Evolutionary conservation across 2,113 vertebrate species (phyloP), one percentile per base, ranked within the genome.

Genomic region (Microtus richardsoni): DNA sequence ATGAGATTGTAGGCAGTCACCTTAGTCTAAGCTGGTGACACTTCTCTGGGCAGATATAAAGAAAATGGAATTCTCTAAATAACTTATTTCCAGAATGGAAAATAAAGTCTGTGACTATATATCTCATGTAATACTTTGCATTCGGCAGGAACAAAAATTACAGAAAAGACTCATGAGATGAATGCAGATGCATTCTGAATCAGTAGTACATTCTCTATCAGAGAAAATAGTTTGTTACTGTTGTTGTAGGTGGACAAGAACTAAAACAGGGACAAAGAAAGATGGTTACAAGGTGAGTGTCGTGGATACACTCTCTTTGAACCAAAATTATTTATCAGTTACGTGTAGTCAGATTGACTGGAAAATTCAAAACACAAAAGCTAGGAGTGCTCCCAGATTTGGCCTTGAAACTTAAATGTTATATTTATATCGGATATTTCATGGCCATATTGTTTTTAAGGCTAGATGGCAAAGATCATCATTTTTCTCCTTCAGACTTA

Each of bases 21-120:
- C 60, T 92, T 77, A 75, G 88, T 58, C 33, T 87, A 91, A 89
- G 33, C 2, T 77, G 12, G 36, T 33, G 14, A 33, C 26, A 52
- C 39, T 89, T 91, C 49, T 30, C 39, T 62, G 52, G 95, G 28
- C 17, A 95, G 78, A 88, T 85, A 90, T 66, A 89, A 75, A 62
- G 36, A 88, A 85, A 91, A 41, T 83, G 33, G 1, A 89, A 80
- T 95, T 78, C 24, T 88, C 11, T 41, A 93, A 88, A 79, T 87
- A 47, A 33, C 4, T 39, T 66, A 19, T 92, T 21, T 66, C 66
- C 12, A 26, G 73, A 83, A 14, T 87, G 52, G n/a, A 94, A 95
- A 89, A 77, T 70, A 91, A 71, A 91, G 85, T 52, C 24, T 52
- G 24, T 94, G 66, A 78, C 22, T 28, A 92, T 49, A 21, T 90